Base-by-base conservation (phyloP, 2,113 vertebrate genomes). In the Tauraco erythrolophus region DNA sequence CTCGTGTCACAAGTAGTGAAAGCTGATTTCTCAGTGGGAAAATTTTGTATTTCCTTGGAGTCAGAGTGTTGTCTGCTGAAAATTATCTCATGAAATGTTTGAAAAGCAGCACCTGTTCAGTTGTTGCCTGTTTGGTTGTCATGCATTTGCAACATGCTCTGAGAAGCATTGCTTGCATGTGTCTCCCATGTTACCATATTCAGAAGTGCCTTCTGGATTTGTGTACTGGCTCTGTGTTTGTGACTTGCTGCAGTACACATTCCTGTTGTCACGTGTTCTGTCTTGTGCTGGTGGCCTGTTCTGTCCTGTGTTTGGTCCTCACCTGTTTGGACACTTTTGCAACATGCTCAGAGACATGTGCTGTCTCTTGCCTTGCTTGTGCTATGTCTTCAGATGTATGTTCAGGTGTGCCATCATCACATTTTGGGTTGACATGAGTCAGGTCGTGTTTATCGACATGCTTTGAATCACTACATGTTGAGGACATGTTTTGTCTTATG, bases 161-260 rank as follows among this genome's bases (percentile, higher is more conserved):
- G 53, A 46, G 28, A 51, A 75, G 43, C 22, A 8, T 19, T 84
- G n/a, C 23, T 79, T 62, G 25, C 56, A 4, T 53, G 19, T 46
- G 11, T 61, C 28, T 61, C 17, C 4, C 10, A 9, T 23, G 31
- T 61, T 72, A 75, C 28, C 9, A 1, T 19, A 8, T 71, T 54
- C 78, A 71, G 58, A 58, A 41, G 18, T 28, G 17, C 64, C 43
- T 79, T 74, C 21, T 62, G 51, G 41, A 25, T 16, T 7, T 11
- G 17, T 4, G 5, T 19, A 3, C 30, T 65, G 53, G 18, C 37
- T 48, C 18, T 1, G 1, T 30, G 31, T 83, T 60, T 0, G 0
- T 68, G 19, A 58, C 22, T 23, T 90, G 37, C 46, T 91, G 37
- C 1, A 1, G 25, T 61, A 14, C 19, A 14, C 0, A 0, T 53